Evolutionary conservation across 2,888 invertebrate genomes (phyloP).

Genomic region (Lamproptera curius): DNA sequence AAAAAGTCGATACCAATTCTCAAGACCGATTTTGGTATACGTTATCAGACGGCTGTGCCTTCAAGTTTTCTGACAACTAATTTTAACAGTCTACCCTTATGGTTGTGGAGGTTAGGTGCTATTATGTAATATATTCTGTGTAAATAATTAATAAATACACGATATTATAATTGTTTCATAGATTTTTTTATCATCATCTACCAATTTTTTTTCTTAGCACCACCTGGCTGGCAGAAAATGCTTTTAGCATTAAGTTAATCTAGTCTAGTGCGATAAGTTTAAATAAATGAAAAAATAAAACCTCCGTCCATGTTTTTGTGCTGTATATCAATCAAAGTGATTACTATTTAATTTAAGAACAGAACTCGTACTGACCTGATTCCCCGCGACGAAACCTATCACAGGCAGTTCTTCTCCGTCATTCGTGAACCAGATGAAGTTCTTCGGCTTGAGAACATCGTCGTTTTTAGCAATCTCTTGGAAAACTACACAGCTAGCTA

Average conservation of each 20-base stretch:
- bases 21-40: no score
- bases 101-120: no score
- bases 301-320: background rate
- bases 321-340: background rate
- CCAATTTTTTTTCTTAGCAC: background rate
- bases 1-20: no score
- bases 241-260: no score
- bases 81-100: no score
- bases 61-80: no score
- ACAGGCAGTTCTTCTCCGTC: conserved; percentile 39
- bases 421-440: conserved; percentile 39
- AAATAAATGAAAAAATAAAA: no score
- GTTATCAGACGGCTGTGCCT: no score
- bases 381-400: conserved; percentile 43
- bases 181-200: background rate
- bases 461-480: conserved; percentile 30
- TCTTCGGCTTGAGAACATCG: conserved; percentile 36
- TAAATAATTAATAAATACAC: no score
- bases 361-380: conserved; percentile 38
- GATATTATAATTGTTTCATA: no score
- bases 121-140: no score
- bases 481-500: conserved; percentile 48
- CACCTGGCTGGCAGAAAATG: background rate
- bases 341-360: background rate
- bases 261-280: no score